These are phyloP conservation scores for Cyprinella venusta DNA, from an alignment of 2,797 vertebrate genomes.

Conservation along the genomic window DNA sequence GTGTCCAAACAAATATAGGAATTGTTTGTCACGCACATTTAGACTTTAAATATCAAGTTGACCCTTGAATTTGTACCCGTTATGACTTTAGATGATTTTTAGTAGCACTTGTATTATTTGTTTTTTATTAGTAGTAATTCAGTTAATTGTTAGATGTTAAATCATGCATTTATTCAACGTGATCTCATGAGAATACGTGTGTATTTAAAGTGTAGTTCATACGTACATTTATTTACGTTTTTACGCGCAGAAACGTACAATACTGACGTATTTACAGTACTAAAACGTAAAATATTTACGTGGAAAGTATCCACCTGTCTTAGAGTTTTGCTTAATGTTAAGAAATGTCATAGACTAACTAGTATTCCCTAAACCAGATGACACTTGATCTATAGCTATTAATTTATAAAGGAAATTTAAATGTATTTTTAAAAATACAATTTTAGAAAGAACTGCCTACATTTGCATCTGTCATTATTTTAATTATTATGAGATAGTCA, in stretches of 20 bases:
- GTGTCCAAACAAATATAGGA: neutral
- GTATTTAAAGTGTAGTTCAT: no score
- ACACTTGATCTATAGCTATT: neutral
- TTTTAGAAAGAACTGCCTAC: neutral
- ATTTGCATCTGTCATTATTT: neutral
- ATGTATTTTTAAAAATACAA: no score
- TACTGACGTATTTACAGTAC: no score
- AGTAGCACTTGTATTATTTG: no score
- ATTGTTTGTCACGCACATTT: slow-evolving; percentile 20
- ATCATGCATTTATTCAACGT: neutral
- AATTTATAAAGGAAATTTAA: neutral
- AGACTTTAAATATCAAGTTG: neutral
- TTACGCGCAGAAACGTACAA: no score
- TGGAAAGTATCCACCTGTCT: neutral
- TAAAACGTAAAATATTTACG: no score
- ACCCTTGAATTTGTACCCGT: neutral
- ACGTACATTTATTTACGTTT: no score
- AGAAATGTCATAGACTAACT: neutral
- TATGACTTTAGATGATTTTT: neutral
- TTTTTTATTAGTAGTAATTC: neutral
- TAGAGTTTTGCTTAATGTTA: neutral
- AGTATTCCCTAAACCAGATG: neutral
- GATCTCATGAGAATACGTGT: no score
- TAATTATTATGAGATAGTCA: neutral
- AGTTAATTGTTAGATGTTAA: neutral